Conservation (phyloP, 2,113 vertebrate genomes). For the Atractosteus spatula region DNA sequence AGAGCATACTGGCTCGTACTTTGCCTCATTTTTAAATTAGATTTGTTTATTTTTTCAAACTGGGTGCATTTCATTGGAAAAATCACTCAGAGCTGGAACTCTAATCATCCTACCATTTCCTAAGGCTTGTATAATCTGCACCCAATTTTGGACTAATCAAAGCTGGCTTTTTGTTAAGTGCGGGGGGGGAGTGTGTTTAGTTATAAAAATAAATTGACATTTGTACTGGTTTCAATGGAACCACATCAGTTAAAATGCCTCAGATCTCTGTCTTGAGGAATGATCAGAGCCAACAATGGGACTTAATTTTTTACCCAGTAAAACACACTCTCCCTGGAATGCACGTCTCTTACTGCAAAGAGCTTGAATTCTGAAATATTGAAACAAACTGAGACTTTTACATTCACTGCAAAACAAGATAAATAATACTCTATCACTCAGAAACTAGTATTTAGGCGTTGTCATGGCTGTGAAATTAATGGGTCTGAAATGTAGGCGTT, state of each 20-base stretch:
- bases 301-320: not conserved
- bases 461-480: not conserved
- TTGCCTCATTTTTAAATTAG: too few species aligned
- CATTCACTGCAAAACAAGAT: slow-evolving; percentile 3
- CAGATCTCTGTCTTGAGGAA: slow-evolving; percentile 2
- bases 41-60: too few species aligned
- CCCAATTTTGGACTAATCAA: too few species aligned
- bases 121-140: too few species aligned
- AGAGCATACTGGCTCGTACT: too few species aligned
- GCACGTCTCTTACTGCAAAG: not conserved
- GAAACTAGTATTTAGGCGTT: slow-evolving; percentile 5
- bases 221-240: slow-evolving; percentile 1
- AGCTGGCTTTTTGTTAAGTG: too few species aligned
- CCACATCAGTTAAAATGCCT: not conserved
- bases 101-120: too few species aligned
- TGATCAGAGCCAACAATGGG: not conserved
- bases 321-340: not conserved
- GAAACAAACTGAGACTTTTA: not conserved
- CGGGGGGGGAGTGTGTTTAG: too few species aligned
- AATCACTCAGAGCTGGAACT: too few species aligned
- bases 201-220: not conserved
- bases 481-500: not conserved
- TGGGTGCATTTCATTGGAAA: too few species aligned
- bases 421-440: not conserved
- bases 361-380: slow-evolving; percentile 14